Conservation (phyloP, 1,140 invertebrate species). For the Plodia interpunctella region DNA sequence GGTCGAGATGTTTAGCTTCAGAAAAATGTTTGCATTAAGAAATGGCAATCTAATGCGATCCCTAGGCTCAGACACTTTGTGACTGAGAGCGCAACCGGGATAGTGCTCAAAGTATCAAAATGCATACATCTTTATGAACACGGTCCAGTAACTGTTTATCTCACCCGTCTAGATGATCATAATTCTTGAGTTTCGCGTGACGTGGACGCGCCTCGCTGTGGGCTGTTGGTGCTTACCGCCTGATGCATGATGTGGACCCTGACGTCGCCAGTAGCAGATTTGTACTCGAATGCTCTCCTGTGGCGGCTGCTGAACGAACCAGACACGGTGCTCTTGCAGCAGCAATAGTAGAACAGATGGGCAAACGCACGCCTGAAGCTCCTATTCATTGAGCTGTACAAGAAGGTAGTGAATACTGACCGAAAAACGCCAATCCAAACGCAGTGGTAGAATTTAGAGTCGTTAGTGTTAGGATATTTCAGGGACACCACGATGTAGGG, state of each 20-base stretch:
- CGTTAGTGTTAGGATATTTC: conserved; percentile 73
- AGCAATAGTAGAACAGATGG: conserved; percentile 89
- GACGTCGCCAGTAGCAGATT: conserved; percentile 80
- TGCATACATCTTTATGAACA: conserved; percentile 13
- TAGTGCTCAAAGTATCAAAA: too few relatives aligned
- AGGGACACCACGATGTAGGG: conserved; percentile 80
- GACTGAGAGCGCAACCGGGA: too few relatives aligned
- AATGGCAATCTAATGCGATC: too few relatives aligned
- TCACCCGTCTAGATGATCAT: conserved; percentile 24
- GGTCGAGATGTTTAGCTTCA: too few relatives aligned
- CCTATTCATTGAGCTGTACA: conserved; percentile 82
- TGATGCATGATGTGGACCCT: conserved; percentile 86
- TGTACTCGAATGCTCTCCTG: conserved; percentile 72
- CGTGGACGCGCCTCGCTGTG: conserved; percentile 24
- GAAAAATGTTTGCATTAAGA: too few relatives aligned
- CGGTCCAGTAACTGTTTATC: conserved; percentile 3
- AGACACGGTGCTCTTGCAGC: conserved; percentile 87
- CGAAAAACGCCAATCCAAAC: conserved; percentile 84
- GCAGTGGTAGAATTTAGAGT: conserved; percentile 79
- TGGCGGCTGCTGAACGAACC: conserved; percentile 77
- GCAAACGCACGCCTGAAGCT: conserved; percentile 87
- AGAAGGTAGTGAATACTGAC: conserved; percentile 81
- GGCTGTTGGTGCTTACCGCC: conserved; percentile 18
- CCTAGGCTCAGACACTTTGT: too few relatives aligned
- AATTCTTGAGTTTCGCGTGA: conserved; percentile 34